Evolutionary conservation across 2,888 invertebrate genomes (phyloP), one percentile per base, ranked within the genome.

Genomic region (Drosophila pseudotalamancana): DNA sequence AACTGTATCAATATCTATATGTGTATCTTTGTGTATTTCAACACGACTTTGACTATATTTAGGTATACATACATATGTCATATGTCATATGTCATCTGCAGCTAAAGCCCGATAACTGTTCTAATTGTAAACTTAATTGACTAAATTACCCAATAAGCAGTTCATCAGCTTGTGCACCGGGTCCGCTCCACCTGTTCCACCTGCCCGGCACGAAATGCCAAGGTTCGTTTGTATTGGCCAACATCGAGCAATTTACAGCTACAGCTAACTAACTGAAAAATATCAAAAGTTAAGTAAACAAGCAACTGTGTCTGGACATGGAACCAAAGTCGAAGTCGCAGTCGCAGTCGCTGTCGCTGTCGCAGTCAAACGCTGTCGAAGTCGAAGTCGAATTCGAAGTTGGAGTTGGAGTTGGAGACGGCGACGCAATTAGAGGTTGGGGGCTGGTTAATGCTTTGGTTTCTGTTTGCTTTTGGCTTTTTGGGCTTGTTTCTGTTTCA

Each of bases 271-370:
- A 68, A 68, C 65, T 74, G 70, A 70, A 72, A 73, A 78, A 78
- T 84, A 80, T 84, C 84, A 80, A 80, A 80, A 81, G 81, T 84
- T 80, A 81, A 65, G 46, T 70, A 80, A 80, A 77, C 83, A 79
- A 65, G n/a, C n/a, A n/a, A 72, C 53, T 53, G 32, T 39, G 49
- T 50, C 57, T 40, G 77, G 77, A 70, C 67, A 42, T 51, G 51
- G 43, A 56, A 21, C 39, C 45, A 32, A 16, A 35, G 25, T 43
- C 45, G 37, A 16, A 35, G 61, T 27, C 23, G 49, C 19, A 42
- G 18, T 11, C 45, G 48, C n/a, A 46, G 51, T 12, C 31, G 27
- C 21, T 23, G 14, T 32, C 11, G 46, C 1, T 0, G 31, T 31
- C 3, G 6, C 6, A 19, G 6, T 8, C 11, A n/a, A n/a, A n/a